Evolutionary conservation across 1,140 invertebrate species (phyloP), one percentile per base, ranked within the genome.

Genomic region (Aphelenchoides besseyi): DNA sequence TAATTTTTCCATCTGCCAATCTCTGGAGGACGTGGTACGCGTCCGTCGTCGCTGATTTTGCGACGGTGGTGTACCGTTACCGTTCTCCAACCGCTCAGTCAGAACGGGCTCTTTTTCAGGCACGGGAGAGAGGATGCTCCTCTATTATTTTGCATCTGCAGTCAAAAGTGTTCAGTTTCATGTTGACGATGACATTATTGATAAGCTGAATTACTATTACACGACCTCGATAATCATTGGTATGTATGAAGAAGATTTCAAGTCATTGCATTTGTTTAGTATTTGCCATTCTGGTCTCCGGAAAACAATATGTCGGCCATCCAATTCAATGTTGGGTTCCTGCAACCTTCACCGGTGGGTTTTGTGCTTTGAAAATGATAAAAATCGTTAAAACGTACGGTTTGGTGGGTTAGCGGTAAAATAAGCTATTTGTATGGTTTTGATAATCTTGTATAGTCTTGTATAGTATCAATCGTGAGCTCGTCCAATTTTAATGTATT

Each of bases 111-210:
- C n/a, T n/a, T n/a, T n/a, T n/a, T n/a, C n/a, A n/a, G 55, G 55
- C 18, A 23, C 5, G 23, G 26, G 26, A 5, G 18, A 59, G 32
- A 18, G 55, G 18, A 59, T 59, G 55, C 55, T 59, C 18, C 55
- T 59, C 55, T 59, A 59, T 33, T 59, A 59, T 33, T 59, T 59
- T 23, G 18, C 55, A 8, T 59, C 55, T 59, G 55, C 55, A 8
- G 55, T 59, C 18, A 59, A 59, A 59, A 8, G 5, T 59, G 18
- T 59, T 33, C 55, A 59, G 18, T 59, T 59, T 59, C 55, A 59
- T 18, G 82, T 83, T 26, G 82, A 83, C 68, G 82, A 83, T 82
- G 82, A 83, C 68, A 85, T 83, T 59, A 83, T 83, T 63, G 82
- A 83, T 72, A 83, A 83, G 66, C 79, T 83, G 52, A 83, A 83